Evolutionary conservation across 2,888 invertebrate genomes (phyloP), one percentile per base, ranked within the genome.

Genomic region (Patella pellucida): DNA sequence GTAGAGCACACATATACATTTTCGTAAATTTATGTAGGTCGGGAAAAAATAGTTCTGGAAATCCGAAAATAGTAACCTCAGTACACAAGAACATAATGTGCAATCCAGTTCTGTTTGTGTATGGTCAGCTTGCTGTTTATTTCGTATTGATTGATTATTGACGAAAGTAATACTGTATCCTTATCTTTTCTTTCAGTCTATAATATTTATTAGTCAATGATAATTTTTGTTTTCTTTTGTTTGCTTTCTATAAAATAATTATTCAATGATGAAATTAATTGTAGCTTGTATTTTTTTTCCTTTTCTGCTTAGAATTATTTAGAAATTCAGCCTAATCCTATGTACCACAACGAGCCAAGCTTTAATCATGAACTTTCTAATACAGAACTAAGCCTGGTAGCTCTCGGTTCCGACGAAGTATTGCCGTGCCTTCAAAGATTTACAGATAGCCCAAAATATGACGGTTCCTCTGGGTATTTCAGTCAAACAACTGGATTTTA

Each of bases 401-500:
- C 62, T 19, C 62, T 62, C 14, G 11, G 19, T 62, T 23, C 62
- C 11, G 19, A 62, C 19, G 62, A 62, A 62, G 19, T 23, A 12
- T 11, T 23, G 23, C 62, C 62, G 62, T 62, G 62, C 62, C 62
- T 62, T 62, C 62, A 62, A 62, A 62, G 15, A 62, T 62, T 23
- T 62, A 9, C 11, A 12, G 62, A 62, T 23, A 19, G 23, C 23
- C 62, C 62, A 62, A 41, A 41, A 41, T 62, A 14, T 14, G 62
- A 62, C 19, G 19, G 23, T n/a, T 62, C 74, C 41, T 74, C 70
- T 50, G 73, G 73, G 16, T 73, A 73, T 51, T 68, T 68, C 23
- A 73, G 73, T 52, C 62, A 56, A 16, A 56, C 54, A 14, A 51
- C 68, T 68, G 73, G 73, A 19, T 68, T 52, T 4, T 73, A 73